Base-by-base conservation (phyloP, 2,888 invertebrate species). In the Lasioglossum marginatum region DNA sequence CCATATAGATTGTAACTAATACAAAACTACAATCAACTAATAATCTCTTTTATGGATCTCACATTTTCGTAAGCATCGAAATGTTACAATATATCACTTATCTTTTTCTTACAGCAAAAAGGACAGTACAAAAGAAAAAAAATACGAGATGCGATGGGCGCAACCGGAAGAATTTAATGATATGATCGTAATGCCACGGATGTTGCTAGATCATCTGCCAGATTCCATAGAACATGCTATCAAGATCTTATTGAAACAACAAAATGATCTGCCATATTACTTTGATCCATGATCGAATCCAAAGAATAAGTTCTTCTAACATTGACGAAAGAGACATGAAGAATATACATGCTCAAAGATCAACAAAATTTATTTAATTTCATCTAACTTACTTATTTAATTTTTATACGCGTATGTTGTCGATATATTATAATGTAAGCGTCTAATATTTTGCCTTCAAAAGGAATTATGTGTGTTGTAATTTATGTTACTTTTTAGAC, bases 181-280 rank as follows among this genome's bases (percentile, higher is more conserved):
- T 93, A 96, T 98, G 78, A 96, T 97, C 91, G 97, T 98, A 77
- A 98, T 98, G 97, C 98, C 98, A 10, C 96, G 97, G 75, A 98
- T 98, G 98, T 94, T 98, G 6, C 96, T 97, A 1, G 98, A 99
- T 95, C 98, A 99, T 94, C 95, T 98, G 74, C 98, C 98, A 0
- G 97, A 98, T 93, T 97, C 97, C 93, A 97, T 98, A 31, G 96
- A 97, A 90, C 96, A 96, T 89, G 97, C 97, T 37, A 95, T 98
- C 77, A 96, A 97, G 77, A 97, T 96, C 0, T 96, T 97, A 74
- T 93, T 97, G 27, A 92, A 93, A 48, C 95, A 96, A 87, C 95
- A 96, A 88, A 92, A 92, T 23, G 92, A 94, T 34, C 78, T 93
- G 71, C 94, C 95, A 16, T 87, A 92, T 77, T 85, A 87, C 31